phyloP scores from a whole-genome alignment of 2,113 vertebrate genomes.

The Callaeas wilsoni region DNA sequence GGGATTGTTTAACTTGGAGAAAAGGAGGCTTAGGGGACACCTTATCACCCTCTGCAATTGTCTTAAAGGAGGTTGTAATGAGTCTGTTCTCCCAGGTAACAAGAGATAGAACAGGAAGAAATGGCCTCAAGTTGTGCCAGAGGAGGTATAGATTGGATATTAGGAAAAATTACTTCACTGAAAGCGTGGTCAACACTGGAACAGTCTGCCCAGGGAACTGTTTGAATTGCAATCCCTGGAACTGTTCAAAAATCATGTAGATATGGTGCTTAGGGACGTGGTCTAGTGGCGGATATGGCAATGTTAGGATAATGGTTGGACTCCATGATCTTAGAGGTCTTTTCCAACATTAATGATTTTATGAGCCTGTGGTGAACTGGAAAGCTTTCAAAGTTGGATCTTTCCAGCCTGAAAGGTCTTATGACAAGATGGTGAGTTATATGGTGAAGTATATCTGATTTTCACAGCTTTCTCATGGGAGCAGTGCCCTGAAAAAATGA shows the following conservation, averaged over 20 bases:
- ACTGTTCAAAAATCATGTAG: rapidly evolving
- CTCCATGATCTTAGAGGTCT: background rate
- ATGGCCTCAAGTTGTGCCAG: background rate
- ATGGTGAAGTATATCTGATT: background rate
- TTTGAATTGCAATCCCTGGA: background rate
- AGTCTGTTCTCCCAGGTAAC: background rate
- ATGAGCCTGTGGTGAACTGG: background rate
- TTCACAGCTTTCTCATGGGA: background rate
- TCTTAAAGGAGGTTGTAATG: background rate
- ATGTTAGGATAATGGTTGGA: background rate
- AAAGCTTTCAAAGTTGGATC: background rate
- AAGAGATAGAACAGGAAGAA: background rate
- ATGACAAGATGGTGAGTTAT: background rate
- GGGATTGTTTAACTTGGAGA: background rate
- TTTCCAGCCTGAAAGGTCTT: background rate
- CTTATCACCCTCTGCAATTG: background rate
- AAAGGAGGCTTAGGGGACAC: background rate
- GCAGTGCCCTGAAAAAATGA: background rate
- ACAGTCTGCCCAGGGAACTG: background rate
- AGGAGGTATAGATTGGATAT: background rate
- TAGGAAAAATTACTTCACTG: background rate
- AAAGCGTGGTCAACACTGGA: background rate
- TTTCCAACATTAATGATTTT: background rate
- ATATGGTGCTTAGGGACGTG: background rate
- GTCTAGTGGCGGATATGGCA: background rate